Percentiles rank a stretch among this genome's conserved stretches.
These are phyloP conservation scores for Accipiter cooperii DNA, from an alignment of 2,113 vertebrate genomes.

Conservation along the genomic window DNA sequence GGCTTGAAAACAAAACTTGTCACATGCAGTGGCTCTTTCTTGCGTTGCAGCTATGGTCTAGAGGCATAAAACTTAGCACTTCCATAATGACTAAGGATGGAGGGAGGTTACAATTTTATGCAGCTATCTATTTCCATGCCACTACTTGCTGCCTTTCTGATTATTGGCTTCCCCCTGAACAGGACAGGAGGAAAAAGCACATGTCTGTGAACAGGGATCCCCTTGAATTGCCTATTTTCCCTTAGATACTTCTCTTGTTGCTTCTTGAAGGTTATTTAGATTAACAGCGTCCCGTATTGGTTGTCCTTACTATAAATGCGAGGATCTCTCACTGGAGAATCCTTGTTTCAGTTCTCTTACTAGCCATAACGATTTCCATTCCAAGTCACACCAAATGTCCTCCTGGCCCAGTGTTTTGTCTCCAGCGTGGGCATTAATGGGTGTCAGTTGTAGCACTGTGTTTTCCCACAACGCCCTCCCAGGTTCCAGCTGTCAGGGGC, in stretches of 20 bases:
- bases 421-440: not conserved
- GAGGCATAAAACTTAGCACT: not conserved
- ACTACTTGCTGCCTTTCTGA: not conserved
- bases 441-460: not conserved
- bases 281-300: not conserved
- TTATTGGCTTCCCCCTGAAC: not conserved
- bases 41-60: rapidly evolving
- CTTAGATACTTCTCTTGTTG: not conserved
- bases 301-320: not conserved
- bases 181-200: not conserved
- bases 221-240: not conserved
- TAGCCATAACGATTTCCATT: not conserved
- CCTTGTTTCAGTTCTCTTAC: not conserved
- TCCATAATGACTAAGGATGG: not conserved
- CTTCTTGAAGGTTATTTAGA: not conserved
- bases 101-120: not conserved
- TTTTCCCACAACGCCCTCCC: not conserved
- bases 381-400: not conserved
- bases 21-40: not conserved
- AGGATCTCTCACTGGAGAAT: not conserved
- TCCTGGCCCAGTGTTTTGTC: not conserved
- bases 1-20: not conserved
- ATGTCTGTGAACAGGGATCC: not conserved
- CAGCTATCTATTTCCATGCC: not conserved
- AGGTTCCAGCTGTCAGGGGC: not conserved